These are phyloP conservation scores for Spinibarbus caldwelli DNA, from an alignment of 2,797 vertebrate species.

Conservation along the genomic window DNA sequence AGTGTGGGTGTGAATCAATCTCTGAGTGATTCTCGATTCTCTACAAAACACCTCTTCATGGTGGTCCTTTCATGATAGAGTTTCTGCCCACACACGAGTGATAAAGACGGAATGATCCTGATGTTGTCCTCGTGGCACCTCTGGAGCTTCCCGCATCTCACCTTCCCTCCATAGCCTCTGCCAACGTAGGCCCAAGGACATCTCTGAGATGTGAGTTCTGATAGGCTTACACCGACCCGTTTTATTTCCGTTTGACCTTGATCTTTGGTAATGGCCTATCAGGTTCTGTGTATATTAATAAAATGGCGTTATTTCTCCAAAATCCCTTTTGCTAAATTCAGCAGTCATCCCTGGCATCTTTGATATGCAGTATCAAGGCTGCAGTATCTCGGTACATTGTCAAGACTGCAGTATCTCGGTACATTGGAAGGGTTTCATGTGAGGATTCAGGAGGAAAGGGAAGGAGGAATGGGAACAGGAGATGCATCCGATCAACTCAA, in stretches of 20 bases:
- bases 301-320: slow-evolving; percentile 12
- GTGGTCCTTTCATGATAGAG: slow-evolving; percentile 18
- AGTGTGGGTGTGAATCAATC: slow-evolving; percentile 33
- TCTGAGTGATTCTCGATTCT: slow-evolving; percentile 26
- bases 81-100: slow-evolving; percentile 25
- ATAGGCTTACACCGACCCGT: slow-evolving; percentile 12
- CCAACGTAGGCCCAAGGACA: slow-evolving; percentile 46
- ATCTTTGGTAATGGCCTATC: slow-evolving; percentile 33
- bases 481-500: slow-evolving; percentile 38
- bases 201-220: background rate
- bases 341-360: background rate
- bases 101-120: slow-evolving; percentile 43
- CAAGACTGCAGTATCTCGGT: no score
- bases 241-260: slow-evolving; percentile 40
- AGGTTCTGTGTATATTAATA: slow-evolving; percentile 37
- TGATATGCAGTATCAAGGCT: background rate
- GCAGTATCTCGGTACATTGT: no score
- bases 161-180: slow-evolving; percentile 23
- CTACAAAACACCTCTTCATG: slow-evolving; percentile 39
- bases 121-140: slow-evolving; percentile 11
- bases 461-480: slow-evolving; percentile 3
- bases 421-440: background rate
- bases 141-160: slow-evolving; percentile 21
- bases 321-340: slow-evolving; percentile 4
- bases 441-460: background rate